Evolutionary conservation across 2,797 vertebrate species (phyloP).

Genomic region (Peromyscus attwateri): DNA sequence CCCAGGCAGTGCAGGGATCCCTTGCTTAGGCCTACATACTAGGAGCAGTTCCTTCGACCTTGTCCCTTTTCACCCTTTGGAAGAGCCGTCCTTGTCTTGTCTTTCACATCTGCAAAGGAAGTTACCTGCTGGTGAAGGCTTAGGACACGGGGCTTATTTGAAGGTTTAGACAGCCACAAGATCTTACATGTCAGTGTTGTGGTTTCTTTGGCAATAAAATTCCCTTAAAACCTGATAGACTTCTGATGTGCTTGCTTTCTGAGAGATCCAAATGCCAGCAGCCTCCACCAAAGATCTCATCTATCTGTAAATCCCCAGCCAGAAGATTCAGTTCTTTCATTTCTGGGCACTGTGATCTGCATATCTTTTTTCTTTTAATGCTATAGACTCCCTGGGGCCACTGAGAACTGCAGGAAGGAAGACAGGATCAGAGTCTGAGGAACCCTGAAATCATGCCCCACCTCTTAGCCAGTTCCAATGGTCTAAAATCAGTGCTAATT

Average conservation of each 20-base stretch:
- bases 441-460: not conserved
- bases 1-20: not conserved
- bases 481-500: not conserved
- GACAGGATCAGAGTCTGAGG: not conserved
- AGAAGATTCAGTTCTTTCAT: conserved; percentile 56
- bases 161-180: conserved; percentile 8
- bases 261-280: conserved; percentile 57
- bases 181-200: not conserved
- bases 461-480: not conserved
- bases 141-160: not conserved
- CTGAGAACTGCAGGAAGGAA: not conserved
- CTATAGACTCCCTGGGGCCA: not conserved
- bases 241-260: conserved; percentile 50
- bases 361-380: not conserved
- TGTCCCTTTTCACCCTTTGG: not conserved
- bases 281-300: conserved; percentile 44
- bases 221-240: conserved; percentile 59
- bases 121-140: not conserved
- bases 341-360: conserved; percentile 26
- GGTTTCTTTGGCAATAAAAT: conserved; percentile 9
- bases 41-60: not conserved
- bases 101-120: not conserved
- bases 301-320: conserved; percentile 22
- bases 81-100: conserved; percentile 21
- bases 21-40: not conserved